These are phyloP conservation scores for Bacillus rossius DNA, from an alignment of 1,140 invertebrate genomes.

Conservation along the genomic window DNA sequence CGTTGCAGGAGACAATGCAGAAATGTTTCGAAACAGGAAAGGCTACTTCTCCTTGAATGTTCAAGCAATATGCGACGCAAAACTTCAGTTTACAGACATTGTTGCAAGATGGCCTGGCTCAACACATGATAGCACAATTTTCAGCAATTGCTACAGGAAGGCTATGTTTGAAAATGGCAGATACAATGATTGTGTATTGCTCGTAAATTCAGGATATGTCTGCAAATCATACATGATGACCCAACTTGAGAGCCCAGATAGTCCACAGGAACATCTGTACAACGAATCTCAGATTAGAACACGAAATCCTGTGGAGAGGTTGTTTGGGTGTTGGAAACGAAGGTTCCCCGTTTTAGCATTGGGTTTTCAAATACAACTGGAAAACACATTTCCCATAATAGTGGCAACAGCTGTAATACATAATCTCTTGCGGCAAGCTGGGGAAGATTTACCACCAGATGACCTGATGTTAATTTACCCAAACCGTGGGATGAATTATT, in stretches of 20 bases:
- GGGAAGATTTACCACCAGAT: no score
- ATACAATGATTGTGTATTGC: slow-evolving; percentile 26
- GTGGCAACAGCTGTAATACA: slow-evolving; percentile 23
- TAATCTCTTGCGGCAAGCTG: slow-evolving; percentile 5
- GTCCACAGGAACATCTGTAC: slow-evolving; percentile 29
- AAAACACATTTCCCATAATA: slow-evolving; percentile 20
- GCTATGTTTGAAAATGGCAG: slow-evolving; percentile 21
- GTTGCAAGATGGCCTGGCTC: slow-evolving; percentile 29
- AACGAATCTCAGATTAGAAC: slow-evolving; percentile 29
- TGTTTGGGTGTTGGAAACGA: slow-evolving; percentile 28
- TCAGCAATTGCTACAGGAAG: slow-evolving; percentile 24
- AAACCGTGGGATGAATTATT: no score
- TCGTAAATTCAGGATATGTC: slow-evolving; percentile 33
- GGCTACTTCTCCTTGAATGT: slow-evolving; percentile 31
- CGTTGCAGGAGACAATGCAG: slow-evolving; percentile 32
- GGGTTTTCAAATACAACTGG: not conserved
- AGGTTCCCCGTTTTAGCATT: slow-evolving; percentile 22
- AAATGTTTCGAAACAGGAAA: slow-evolving; percentile 38
- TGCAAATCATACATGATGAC: slow-evolving; percentile 27
- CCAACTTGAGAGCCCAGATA: slow-evolving; percentile 26
- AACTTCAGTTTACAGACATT: slow-evolving; percentile 23
- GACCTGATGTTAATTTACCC: no score
- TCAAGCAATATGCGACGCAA: slow-evolving; percentile 26
- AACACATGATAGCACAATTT: slow-evolving; percentile 30
- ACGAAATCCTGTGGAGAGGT: slow-evolving; percentile 27